Evolutionary conservation across 1,140 invertebrate genomes (phyloP).

Genomic region (Holotrichia oblita): DNA sequence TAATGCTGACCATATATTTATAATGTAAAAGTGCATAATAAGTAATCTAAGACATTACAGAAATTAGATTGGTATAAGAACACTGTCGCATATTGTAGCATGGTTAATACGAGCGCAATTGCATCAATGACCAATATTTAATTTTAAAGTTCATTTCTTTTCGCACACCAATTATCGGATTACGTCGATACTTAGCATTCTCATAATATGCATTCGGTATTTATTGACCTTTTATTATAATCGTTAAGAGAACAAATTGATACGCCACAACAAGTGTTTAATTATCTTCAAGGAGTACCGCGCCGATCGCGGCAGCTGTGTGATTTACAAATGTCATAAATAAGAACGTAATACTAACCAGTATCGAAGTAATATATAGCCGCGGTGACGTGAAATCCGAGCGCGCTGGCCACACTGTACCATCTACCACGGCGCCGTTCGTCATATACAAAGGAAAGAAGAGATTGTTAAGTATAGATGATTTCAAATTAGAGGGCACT

Average conservation of each 20-base stretch:
- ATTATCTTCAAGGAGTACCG: slow-evolving; percentile 32
- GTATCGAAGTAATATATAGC: slow-evolving; percentile 16
- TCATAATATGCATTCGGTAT: too few species aligned
- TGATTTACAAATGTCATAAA: slow-evolving; percentile 34
- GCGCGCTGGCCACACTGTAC: neutral
- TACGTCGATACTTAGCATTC: neutral
- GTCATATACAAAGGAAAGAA: neutral
- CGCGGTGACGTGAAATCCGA: slow-evolving; percentile 27
- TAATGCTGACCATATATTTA: too few species aligned
- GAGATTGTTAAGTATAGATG: slow-evolving; percentile 40
- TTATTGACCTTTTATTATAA: slow-evolving; percentile 10
- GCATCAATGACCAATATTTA: too few species aligned
- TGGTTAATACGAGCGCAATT: too few species aligned
- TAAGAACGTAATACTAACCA: slow-evolving; percentile 18
- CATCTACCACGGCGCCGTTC: neutral
- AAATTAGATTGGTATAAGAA: too few species aligned
- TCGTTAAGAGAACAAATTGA: slow-evolving; percentile 33
- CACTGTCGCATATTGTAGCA: too few species aligned
- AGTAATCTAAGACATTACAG: too few species aligned
- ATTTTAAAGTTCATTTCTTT: too few species aligned
- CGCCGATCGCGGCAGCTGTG: slow-evolving; percentile 19
- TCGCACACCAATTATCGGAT: neutral
- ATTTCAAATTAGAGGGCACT: slow-evolving; percentile 39
- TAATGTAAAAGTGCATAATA: too few species aligned
- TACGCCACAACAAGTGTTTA: slow-evolving; percentile 26